A percentile compares a stretch with the other conserved stretches of the same genome.
Evolutionary conservation across 2,888 invertebrate species (phyloP).

Genomic region (Pandemis cinnamomeana): DNA sequence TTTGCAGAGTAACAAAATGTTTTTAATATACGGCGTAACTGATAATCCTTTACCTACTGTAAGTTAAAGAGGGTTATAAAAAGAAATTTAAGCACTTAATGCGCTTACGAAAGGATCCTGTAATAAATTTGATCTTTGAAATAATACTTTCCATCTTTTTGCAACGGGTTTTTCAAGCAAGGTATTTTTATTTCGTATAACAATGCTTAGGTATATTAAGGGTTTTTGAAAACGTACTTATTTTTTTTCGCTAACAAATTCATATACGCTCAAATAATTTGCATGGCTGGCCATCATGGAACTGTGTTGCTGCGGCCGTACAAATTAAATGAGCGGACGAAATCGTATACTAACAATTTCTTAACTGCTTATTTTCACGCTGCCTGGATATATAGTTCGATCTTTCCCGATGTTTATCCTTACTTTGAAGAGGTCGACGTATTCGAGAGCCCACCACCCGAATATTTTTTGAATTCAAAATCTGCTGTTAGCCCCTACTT

Average conservation of each 20-base stretch:
- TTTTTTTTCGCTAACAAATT: too few relatives aligned
- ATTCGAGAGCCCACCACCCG: constrained; percentile 69
- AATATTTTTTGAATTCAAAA: constrained; percentile 57
- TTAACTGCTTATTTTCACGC: constrained; percentile 62
- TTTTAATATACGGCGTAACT: too few relatives aligned
- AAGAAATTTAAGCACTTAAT: too few relatives aligned
- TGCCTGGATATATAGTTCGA: constrained; percentile 63
- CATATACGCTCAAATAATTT: neutral
- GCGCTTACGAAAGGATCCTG: too few relatives aligned
- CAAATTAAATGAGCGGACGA: neutral
- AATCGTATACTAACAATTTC: constrained; percentile 16
- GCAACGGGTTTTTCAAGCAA: neutral
- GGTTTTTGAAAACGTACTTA: too few relatives aligned
- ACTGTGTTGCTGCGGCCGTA: neutral
- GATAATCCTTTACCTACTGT: too few relatives aligned
- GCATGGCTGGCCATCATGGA: neutral
- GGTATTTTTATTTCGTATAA: neutral
- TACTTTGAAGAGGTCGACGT: constrained; percentile 72
- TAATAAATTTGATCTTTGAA: too few relatives aligned
- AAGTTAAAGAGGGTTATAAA: too few relatives aligned
- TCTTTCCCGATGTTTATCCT: constrained; percentile 71
- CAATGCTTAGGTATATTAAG: too few relatives aligned
- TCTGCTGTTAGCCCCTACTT: constrained; percentile 37
- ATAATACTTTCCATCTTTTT: neutral
- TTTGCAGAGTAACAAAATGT: too few relatives aligned